Conservation (phyloP, 2,113 vertebrate genomes). For the Colaptes auratus region DNA sequence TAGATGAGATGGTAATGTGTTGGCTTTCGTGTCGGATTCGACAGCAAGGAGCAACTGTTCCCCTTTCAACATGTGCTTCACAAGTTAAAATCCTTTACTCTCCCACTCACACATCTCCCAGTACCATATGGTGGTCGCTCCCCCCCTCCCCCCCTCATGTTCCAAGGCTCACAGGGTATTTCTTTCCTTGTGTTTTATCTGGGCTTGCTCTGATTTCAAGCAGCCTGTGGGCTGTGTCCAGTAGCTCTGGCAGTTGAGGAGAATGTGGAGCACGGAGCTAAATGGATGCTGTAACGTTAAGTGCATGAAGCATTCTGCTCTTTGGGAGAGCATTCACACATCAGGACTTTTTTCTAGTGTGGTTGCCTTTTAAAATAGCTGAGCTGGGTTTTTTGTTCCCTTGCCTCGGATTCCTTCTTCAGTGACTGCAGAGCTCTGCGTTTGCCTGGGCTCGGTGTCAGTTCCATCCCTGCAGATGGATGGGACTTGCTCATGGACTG, state of each 20-base stretch:
- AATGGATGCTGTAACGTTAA: not conserved
- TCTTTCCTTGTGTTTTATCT: slow-evolving; percentile 59
- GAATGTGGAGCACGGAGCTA: not conserved
- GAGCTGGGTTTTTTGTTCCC: slow-evolving; percentile 25
- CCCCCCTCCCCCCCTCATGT: not conserved
- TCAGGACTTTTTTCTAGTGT: not conserved
- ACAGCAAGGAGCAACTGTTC: slow-evolving; percentile 64
- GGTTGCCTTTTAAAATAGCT: slow-evolving; percentile 44
- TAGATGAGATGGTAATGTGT: slow-evolving; percentile 57
- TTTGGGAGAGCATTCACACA: slow-evolving; percentile 19
- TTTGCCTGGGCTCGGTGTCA: not conserved
- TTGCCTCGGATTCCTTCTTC: slow-evolving; percentile 21
- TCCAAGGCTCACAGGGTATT: slow-evolving; percentile 41
- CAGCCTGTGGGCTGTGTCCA: slow-evolving; percentile 33
- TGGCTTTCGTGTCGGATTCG: slow-evolving; percentile 56
- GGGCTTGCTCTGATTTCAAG: slow-evolving; percentile 45
- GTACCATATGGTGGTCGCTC: slow-evolving; percentile 45
- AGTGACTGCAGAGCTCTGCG: not conserved
- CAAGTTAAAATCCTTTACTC: slow-evolving; percentile 59
- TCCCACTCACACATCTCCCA: slow-evolving; percentile 42
- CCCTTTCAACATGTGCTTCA: slow-evolving; percentile 58
- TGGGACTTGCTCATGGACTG: not conserved
- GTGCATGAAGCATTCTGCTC: not conserved
- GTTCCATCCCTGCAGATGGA: slow-evolving; percentile 1
- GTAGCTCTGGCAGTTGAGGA: slow-evolving; percentile 29